Evolutionary conservation across 2,113 vertebrate species (phyloP), one percentile per base, ranked within the genome.

Genomic region (Psammodynastes pulverulentus): DNA sequence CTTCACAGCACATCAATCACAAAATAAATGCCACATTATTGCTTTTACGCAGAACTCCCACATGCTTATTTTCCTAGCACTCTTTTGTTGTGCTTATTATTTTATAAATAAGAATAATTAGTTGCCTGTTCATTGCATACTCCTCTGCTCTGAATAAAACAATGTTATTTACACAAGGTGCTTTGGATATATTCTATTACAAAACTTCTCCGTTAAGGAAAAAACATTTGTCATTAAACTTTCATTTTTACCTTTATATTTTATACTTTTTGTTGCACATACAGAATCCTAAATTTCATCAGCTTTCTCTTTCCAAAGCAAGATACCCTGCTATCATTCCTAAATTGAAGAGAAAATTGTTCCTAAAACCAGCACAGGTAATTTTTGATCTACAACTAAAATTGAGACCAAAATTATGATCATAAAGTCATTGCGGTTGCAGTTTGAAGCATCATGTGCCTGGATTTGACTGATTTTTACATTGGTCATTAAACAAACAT

Each of bases 11-110:
- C 93, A 95, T 92, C 91, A 93, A 67, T 93, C 95, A 94, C 94
- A 95, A 95, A 96, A 93, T 91, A 93, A 97, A 96, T 93, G 90
- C 85, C 48, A 89, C 93, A 95, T 94, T 96, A 94, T 96, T 96
- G 93, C 95, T 93, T 95, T 95, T 94, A 94, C 53, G 93, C 92
- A 91, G 87, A 96, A 97, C 96, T 96, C 95, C 96, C 96, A 96
- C 95, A 92, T 94, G 93, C 96, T 96, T 97, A 96, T 94, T 96
- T 93, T 91, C 67, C 19, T 93, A 96, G 94, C 92, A 92, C 91
- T 95, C 86, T 93, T 92, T 96, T 94, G 95, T 94, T 94, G 91
- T 91, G 93, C 94, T 88, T 93, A 92, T 95, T 72, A 92, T 94
- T 96, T 95, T 94, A 93, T 92, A 95, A 90, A 94, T 94, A 92